phyloP scores from a whole-genome alignment of 2,888 invertebrate genomes.

The Rhamnusium bicolor region DNA sequence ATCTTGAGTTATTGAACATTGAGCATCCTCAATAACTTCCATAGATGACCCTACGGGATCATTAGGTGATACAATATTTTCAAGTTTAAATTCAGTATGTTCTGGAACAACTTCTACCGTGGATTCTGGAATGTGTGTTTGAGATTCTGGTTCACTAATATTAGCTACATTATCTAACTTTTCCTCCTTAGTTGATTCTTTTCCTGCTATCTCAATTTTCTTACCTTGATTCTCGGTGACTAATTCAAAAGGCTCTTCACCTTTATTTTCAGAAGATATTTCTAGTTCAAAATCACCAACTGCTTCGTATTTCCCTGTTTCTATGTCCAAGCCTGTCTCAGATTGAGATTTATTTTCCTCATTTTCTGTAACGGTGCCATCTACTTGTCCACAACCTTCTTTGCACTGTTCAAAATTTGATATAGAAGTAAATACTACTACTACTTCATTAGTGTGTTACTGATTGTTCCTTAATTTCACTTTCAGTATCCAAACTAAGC shows the following conservation, averaged over 20 bases:
- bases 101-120: background rate
- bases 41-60: background rate
- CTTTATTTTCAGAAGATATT: background rate
- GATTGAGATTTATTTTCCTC: background rate
- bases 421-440: too few species aligned
- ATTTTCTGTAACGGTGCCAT: background rate
- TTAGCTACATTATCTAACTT: background rate
- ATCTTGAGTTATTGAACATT: background rate
- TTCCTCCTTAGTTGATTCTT: background rate
- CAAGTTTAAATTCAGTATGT: constrained; percentile 6
- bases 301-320: background rate
- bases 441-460: background rate
- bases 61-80: constrained; percentile 36
- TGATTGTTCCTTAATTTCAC: background rate
- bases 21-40: background rate
- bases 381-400: background rate
- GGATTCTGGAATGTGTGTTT: constrained; percentile 22
- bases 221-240: background rate
- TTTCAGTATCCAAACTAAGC: background rate
- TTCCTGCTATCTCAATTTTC: background rate
- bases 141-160: constrained; percentile 11
- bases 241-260: background rate
- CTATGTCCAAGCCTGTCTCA: background rate
- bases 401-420: background rate
- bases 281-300: background rate